Base-by-base conservation (phyloP, 2,113 vertebrate genomes). In the Zosterops borbonicus region DNA sequence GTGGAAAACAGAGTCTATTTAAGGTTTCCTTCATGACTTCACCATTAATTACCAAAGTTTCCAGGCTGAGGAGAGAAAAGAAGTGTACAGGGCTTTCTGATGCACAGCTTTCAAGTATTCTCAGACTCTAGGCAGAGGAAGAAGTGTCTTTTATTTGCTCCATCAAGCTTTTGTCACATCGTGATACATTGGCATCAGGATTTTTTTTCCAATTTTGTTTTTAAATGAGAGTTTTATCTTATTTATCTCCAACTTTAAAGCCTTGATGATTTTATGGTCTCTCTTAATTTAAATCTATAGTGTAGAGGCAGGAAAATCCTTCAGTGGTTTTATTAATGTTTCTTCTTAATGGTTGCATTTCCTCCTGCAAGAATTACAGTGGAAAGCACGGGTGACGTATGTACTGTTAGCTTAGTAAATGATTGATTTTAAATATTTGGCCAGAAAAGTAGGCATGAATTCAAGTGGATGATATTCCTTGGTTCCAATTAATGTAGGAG, bases 1-100 rank as follows among this genome's bases (percentile, higher is more conserved):
- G 55, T 88, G 52, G 85, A 83, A 95, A 83, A 69, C 55, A 69
- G 29, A 46, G 22, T 80, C 84, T 96, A 42, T 92, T 90, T 94
- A 46, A 89, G 50, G 78, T 87, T 73, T 92, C 33, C 52, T 87
- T 80, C 75, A 60, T 85, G 75, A 94, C 82, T 90, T 89, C 56
- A 47, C 75, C 49, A 42, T 86, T 69, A 90, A 90, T 86, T 63
- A 79, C 33, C 39, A 22, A 86, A 92, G 12, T 67, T 94, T 90
- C 67, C 47, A 78, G 46, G 67, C 58, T 85, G 78, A 78, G 27
- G 62, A 75, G 65, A 89, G 85, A 70, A 91, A 58, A 74, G 50
- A 60, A 64, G 33, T 3, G 2, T 31, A 6, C 31, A 46, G 69
- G 37, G 46, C 75, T 79, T 85, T 23, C 20, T 2, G 4, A 4